Percentiles rank a stretch among this genome's conserved stretches.
Conservation (phyloP, 2,113 vertebrate genomes). For the Thunnus maccoyii region DNA sequence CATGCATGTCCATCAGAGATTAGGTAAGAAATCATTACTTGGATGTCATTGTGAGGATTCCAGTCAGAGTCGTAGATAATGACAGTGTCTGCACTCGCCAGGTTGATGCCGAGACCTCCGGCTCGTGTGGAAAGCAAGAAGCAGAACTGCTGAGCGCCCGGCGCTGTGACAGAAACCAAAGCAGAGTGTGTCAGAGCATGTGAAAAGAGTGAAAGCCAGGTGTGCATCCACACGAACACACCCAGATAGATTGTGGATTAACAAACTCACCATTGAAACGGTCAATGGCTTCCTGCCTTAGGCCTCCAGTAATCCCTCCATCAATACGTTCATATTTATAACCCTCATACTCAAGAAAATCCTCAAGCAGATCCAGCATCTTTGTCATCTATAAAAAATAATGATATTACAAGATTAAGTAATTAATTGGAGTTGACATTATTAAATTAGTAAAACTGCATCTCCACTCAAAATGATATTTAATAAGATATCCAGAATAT, state of each 20-base stretch:
- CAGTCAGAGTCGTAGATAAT: conserved; percentile 99
- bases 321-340: conserved; percentile 98
- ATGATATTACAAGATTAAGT: background rate
- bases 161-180: conserved; percentile 85
- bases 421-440: background rate
- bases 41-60: conserved; percentile 99
- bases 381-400: conserved; percentile 92
- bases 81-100: conserved; percentile 96
- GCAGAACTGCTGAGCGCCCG: conserved; percentile 98
- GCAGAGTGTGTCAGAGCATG: conserved; percentile 13
- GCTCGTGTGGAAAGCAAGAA: conserved; percentile 97
- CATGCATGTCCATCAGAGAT: background rate
- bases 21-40: conserved; percentile 82
- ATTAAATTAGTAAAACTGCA: background rate
- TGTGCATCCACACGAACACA: background rate
- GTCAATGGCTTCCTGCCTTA: conserved; percentile 97
- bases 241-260: background rate
- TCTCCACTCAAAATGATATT: background rate
- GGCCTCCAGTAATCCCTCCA: conserved; percentile 94
- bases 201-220: background rate
- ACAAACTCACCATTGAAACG: conserved; percentile 94
- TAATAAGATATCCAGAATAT: background rate
- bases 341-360: conserved; percentile 96
- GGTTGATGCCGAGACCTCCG: conserved; percentile 97
- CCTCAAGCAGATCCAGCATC: conserved; percentile 98